Conservation (phyloP, 2,888 invertebrate genomes). For the Tillus elongatus region DNA sequence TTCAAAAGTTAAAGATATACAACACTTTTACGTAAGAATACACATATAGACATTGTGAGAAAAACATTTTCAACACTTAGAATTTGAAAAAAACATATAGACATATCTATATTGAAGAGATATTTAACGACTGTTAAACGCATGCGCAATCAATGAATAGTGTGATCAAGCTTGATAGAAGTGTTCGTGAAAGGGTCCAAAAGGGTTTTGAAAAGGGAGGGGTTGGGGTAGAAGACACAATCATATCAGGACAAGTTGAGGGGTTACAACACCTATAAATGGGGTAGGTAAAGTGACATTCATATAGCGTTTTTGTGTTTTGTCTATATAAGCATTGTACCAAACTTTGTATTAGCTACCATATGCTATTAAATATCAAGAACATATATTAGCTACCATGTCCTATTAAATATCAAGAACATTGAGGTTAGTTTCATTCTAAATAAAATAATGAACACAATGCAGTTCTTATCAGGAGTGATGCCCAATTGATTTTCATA, state of each 20-base stretch:
- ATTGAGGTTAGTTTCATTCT: no score
- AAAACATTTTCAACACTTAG: no score
- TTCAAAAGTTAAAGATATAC: no score
- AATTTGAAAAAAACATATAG: background rate
- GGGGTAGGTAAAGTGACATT: constrained; percentile 19
- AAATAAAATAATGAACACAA: no score
- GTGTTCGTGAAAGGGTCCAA: constrained; percentile 27
- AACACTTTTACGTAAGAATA: no score
- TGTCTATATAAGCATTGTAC: background rate
- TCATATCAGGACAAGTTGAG: constrained; percentile 14
- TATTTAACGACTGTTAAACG: constrained; percentile 15
- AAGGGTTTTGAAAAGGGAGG: constrained; percentile 15
- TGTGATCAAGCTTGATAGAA: constrained; percentile 36
- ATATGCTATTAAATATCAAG: background rate
- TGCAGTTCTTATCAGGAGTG: no score
- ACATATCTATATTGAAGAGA: constrained; percentile 9
- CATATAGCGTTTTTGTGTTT: constrained; percentile 23
- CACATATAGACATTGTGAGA: no score
- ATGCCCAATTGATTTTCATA: no score
- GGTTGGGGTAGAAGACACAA: constrained; percentile 22
- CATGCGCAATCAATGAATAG: constrained; percentile 41
- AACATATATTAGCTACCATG: constrained; percentile 4
- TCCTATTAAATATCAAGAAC: no score
- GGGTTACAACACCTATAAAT: constrained; percentile 27
- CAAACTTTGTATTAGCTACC: background rate